phyloP scores from a whole-genome alignment of 2,797 vertebrate genomes.

The Hipposideros larvatus region DNA sequence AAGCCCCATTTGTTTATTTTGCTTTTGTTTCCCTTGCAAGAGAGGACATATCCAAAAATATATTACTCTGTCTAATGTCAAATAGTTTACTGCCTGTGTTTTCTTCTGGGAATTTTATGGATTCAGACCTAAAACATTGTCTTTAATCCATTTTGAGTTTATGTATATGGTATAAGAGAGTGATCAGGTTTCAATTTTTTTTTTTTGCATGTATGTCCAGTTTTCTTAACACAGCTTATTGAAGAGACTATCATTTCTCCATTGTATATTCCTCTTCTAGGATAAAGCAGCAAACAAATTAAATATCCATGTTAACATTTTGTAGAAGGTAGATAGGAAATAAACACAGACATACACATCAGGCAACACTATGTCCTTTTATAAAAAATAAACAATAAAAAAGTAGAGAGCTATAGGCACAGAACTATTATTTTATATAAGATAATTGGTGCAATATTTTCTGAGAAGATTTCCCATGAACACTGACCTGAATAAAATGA shows the following conservation, averaged over 20 bases:
- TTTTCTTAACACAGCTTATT: neutral
- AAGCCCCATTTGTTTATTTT: neutral
- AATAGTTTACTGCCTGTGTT: neutral
- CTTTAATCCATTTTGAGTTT: neutral
- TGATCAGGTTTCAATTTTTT: neutral
- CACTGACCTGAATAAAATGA: neutral
- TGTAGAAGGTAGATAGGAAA: neutral
- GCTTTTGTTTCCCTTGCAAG: neutral
- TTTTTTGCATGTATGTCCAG: neutral
- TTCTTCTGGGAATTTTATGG: neutral
- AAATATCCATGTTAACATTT: neutral
- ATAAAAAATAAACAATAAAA: neutral
- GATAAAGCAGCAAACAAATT: neutral
- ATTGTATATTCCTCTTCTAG: neutral
- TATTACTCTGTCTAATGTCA: neutral
- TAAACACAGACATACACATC: neutral
- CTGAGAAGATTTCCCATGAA: neutral
- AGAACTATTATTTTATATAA: neutral
- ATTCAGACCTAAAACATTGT: neutral
- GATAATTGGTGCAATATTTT: neutral
- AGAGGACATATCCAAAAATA: neutral
- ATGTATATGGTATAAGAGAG: neutral
- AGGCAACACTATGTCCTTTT: neutral
- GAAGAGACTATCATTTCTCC: neutral
- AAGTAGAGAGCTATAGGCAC: neutral